These are phyloP conservation scores for Mythimna impura DNA, from an alignment of 2,888 invertebrate genomes.

Conservation along the genomic window DNA sequence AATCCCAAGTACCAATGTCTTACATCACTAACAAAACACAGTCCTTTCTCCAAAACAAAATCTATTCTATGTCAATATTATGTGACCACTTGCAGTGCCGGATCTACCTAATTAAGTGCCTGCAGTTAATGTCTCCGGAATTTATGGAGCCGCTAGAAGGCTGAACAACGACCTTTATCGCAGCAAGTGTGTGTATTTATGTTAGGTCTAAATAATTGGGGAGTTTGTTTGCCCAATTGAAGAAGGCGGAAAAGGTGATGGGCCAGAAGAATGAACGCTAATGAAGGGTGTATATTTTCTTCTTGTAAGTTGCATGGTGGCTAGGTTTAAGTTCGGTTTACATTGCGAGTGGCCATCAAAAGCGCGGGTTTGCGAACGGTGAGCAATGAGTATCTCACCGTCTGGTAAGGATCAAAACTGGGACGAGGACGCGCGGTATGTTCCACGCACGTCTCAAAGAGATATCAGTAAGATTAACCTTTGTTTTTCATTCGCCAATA, in stretches of 20 bases:
- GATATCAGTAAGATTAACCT: too few relatives aligned
- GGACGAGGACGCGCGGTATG: too few relatives aligned
- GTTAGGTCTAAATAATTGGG: conserved; percentile 49
- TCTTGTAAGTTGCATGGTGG: background rate
- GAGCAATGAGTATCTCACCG: too few relatives aligned
- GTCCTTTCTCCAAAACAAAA: conserved; percentile 17
- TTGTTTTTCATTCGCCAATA: too few relatives aligned
- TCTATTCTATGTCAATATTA: conserved; percentile 73
- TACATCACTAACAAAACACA: background rate
- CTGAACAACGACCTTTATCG: conserved; percentile 61
- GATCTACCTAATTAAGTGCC: conserved; percentile 85
- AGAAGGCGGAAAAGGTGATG: conserved; percentile 24
- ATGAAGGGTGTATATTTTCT: background rate
- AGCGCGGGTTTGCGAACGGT: too few relatives aligned
- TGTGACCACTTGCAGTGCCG: conserved; percentile 74
- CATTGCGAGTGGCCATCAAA: too few relatives aligned
- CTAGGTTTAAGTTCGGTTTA: too few relatives aligned
- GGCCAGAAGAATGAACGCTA: background rate
- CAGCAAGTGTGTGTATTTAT: conserved; percentile 46
- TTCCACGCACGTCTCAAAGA: too few relatives aligned
- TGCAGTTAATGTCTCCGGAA: conserved; percentile 82
- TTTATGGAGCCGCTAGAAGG: conserved; percentile 72
- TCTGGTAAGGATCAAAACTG: too few relatives aligned
- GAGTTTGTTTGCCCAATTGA: conserved; percentile 42
- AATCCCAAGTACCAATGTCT: background rate